Percentiles rank a stretch among this genome's conserved stretches.
phyloP scores from a whole-genome alignment of 2,797 vertebrate species.

The Catharus ustulatus region DNA sequence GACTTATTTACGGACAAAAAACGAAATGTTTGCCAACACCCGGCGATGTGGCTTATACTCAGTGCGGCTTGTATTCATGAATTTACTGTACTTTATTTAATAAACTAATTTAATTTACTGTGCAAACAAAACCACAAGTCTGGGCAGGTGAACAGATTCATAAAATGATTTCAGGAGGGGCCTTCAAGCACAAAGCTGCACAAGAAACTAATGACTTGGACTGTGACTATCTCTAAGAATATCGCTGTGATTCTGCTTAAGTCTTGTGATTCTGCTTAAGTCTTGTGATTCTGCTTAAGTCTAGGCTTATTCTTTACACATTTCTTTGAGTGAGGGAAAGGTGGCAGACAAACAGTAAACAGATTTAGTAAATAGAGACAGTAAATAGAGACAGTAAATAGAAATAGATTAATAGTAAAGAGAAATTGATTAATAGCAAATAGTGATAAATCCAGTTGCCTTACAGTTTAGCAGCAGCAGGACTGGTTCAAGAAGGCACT shows the following conservation, averaged over 20 bases:
- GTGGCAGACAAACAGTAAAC: background rate
- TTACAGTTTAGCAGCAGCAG: background rate
- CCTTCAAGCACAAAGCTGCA: background rate
- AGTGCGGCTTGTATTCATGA: no score
- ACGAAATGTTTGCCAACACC: no score
- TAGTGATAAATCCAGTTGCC: background rate
- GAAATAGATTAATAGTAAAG: background rate
- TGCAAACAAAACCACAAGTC: conserved; percentile 20
- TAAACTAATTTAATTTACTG: conserved; percentile 23
- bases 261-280: background rate
- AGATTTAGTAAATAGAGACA: background rate
- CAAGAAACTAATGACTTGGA: background rate
- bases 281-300: background rate
- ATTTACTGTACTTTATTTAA: background rate
- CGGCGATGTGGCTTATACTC: no score
- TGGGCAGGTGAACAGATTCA: background rate
- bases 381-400: background rate
- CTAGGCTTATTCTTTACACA: background rate
- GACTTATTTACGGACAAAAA: no score
- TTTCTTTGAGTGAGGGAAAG: background rate
- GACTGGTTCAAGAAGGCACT: background rate
- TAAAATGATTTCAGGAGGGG: background rate
- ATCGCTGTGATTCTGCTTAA: background rate
- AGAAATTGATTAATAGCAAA: background rate
- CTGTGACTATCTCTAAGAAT: background rate